A percentile compares a stretch with the other conserved stretches of the same genome.
phyloP scores from a whole-genome alignment of 1,140 invertebrate genomes.

The Megathymus violae region DNA sequence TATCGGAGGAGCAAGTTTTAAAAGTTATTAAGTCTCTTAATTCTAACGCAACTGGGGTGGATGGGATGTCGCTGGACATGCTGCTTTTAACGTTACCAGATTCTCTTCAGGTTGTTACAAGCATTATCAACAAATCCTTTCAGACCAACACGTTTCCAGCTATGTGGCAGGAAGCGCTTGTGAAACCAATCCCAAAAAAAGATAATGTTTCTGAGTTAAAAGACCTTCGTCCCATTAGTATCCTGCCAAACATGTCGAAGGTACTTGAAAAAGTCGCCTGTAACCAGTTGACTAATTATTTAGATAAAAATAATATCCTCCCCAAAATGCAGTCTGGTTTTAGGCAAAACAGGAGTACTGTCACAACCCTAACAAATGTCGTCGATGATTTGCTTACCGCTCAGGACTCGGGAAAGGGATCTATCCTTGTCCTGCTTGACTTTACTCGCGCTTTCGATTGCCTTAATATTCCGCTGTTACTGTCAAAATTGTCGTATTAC shows the following conservation, averaged over 20 bases:
- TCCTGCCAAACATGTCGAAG: neutral
- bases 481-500: slow-evolving; percentile 15
- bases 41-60: neutral
- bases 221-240: slow-evolving; percentile 5
- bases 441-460: slow-evolving; percentile 15
- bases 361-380: neutral
- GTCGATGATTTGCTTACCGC: neutral
- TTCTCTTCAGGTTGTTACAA: neutral
- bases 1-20: neutral
- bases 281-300: no score
- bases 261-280: no score
- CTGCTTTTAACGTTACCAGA: neutral
- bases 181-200: no score
- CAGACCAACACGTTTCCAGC: neutral
- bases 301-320: neutral
- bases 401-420: neutral
- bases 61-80: slow-evolving; percentile 1
- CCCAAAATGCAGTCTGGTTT: neutral
- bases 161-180: neutral
- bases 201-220: neutral
- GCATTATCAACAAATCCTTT: neutral
- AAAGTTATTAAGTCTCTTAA: neutral
- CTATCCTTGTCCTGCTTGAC: slow-evolving; percentile 6
- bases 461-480: neutral
- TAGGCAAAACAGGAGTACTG: neutral